Base-by-base conservation (phyloP, 1,140 invertebrate species). In the Cepaea nemoralis region DNA sequence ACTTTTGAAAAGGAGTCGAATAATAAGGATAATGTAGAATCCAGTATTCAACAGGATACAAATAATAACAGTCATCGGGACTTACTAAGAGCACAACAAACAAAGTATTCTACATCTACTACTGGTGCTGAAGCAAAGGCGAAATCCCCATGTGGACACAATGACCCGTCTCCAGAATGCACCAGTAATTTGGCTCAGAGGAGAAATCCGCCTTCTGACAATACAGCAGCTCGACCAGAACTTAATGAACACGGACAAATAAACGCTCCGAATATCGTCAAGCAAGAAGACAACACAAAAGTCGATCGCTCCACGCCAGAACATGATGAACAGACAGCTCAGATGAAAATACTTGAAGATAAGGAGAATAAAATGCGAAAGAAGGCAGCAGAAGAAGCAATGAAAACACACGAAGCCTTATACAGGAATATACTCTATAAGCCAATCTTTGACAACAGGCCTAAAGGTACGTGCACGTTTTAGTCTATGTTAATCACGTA, bases 391-490 rank as follows among this genome's bases (percentile, higher is more conserved):
- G 50, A 27, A 37, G 66, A 85, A 35, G 70, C 42, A 24, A 80
- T 76, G 73, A 82, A 77, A 71, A 31, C 66, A 16, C 19, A 77
- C n/a, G 82, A 73, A 42, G 78, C 55, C 16, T 50, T 71, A 14
- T 33, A 50, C 73, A 73, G 81, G 39, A 27, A 14, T n/a, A 8
- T 63, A 12, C 1, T 73, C 14, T 75, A 82, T 59, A 33, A 69
- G 35, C 50, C 48, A 69, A 0, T 22, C 0, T 37, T 80, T n/a
- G 10, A 55, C 50, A 48, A 50, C 27, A 80, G 69, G 48, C 42
- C 77, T 27, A 82, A 76, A 71, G 83, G 77, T 80, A 50, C 5
- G 10, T 50, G 19, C 33, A n/a, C n/a, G n/a, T n/a, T n/a, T n/a
- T n/a, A n/a, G n/a, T n/a, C n/a, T n/a, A n/a, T n/a, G n/a, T n/a